Evolutionary conservation across 30 jellyfish, hydroid and myxozoan genomes (phyloP).

Genomic region (Turritopsis rubra): DNA sequence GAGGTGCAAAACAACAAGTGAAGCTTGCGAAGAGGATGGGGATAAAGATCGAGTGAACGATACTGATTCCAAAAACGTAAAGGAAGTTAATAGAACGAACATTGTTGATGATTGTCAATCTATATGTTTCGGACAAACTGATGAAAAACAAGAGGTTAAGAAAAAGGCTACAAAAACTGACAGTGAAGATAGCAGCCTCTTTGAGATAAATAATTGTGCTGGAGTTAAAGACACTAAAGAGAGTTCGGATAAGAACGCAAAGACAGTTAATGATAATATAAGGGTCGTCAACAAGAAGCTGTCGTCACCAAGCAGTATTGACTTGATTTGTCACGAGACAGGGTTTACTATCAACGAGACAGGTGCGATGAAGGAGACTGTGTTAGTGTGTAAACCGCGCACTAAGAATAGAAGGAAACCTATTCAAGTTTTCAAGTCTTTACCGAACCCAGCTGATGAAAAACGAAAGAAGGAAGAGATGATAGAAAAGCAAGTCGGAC

Average conservation of each 20-base stretch:
- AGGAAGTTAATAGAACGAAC: not conserved
- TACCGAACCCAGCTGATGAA: slow-evolving; percentile 32
- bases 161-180: not conserved
- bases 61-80: too few species aligned
- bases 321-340: slow-evolving; percentile 29
- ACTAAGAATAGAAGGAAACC: slow-evolving; percentile 25
- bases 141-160: not conserved
- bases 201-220: not conserved
- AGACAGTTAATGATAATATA: too few species aligned
- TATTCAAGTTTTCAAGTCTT: slow-evolving; percentile 28
- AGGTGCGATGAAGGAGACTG: slow-evolving; percentile 4
- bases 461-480: slow-evolving; percentile 2
- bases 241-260: too few species aligned
- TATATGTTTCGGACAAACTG: not conserved
- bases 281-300: too few species aligned
- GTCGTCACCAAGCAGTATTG: not conserved
- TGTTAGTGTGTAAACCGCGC: slow-evolving; percentile 4
- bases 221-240: too few species aligned
- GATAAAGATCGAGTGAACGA: not conserved
- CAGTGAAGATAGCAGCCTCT: not conserved
- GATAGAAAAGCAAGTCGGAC: not conserved
- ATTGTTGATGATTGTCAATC: not conserved
- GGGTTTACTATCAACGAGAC: slow-evolving; percentile 6
- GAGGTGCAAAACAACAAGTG: too few species aligned
- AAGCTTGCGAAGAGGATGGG: not conserved